phyloP scores from a whole-genome alignment of 2,888 invertebrate species.

The Neria commutata region DNA sequence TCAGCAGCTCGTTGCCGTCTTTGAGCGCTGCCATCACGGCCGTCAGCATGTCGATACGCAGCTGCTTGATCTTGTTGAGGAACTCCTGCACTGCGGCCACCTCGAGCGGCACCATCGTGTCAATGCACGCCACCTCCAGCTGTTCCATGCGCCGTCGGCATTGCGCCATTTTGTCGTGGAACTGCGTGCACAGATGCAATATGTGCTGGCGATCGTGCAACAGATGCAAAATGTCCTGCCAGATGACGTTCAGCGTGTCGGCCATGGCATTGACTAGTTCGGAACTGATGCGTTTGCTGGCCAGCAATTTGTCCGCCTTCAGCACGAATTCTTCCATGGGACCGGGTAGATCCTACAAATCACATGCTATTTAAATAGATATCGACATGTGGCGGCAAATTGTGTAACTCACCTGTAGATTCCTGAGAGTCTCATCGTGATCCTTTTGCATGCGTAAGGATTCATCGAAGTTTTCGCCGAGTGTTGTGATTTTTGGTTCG shows the following conservation, averaged over 20 bases:
- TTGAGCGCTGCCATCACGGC: conserved; percentile 80
- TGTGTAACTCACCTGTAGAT: conserved; percentile 72
- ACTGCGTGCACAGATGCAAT: conserved; percentile 77
- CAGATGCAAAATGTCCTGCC: conserved; percentile 82
- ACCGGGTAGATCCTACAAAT: conserved; percentile 78
- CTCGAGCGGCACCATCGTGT: conserved; percentile 72
- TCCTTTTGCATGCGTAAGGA: conserved; percentile 76
- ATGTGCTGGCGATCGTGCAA: conserved; percentile 78
- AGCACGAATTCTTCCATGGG: conserved; percentile 86
- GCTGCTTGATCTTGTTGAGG: conserved; percentile 73
- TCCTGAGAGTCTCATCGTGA: conserved; percentile 82
- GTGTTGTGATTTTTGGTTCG: conserved; percentile 79
- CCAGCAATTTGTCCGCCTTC: conserved; percentile 84
- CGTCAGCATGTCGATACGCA: conserved; percentile 75
- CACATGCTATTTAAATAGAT: neutral
- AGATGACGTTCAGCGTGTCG: conserved; percentile 74
- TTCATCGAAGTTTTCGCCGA: conserved; percentile 78
- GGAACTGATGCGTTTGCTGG: conserved; percentile 75
- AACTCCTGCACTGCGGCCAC: conserved; percentile 74
- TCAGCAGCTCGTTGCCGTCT: conserved; percentile 77
- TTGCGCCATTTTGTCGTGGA: conserved; percentile 74
- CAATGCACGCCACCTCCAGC: conserved; percentile 73
- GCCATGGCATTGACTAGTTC: conserved; percentile 91
- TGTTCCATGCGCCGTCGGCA: conserved; percentile 73
- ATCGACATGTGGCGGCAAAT: neutral